A percentile compares a stretch with the other conserved stretches of the same genome.
These are phyloP conservation scores for Prinia subflava DNA, from an alignment of 2,113 vertebrate genomes.

Conservation along the genomic window DNA sequence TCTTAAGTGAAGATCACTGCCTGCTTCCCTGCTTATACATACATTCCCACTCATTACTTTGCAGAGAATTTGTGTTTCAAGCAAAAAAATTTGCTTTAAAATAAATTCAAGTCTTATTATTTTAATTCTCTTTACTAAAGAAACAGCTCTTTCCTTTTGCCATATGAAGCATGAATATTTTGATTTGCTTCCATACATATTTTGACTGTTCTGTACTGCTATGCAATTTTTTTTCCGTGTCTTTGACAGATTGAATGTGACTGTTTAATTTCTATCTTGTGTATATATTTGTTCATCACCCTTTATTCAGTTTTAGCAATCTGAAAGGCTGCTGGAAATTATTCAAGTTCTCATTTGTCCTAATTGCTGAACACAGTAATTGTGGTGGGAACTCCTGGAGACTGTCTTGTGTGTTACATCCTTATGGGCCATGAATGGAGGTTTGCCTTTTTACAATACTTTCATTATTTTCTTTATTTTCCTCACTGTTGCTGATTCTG, in stretches of 20 bases:
- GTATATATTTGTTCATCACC: neutral
- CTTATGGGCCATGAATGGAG: neutral
- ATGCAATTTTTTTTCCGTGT: neutral
- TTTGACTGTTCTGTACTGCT: neutral
- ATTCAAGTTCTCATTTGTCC: neutral
- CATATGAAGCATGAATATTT: neutral
- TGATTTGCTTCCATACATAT: neutral
- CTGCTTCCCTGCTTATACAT: neutral
- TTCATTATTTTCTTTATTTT: neutral
- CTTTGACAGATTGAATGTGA: neutral
- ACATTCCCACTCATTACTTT: neutral
- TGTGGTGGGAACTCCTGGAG: neutral
- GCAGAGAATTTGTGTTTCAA: neutral
- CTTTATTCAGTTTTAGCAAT: neutral
- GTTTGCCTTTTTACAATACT: neutral
- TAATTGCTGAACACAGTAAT: neutral
- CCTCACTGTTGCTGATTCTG: neutral
- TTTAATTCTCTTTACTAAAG: neutral
- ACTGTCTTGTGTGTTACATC: neutral
- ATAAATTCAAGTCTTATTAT: neutral
- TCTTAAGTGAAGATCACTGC: neutral
- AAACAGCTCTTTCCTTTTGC: neutral
- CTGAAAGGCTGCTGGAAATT: neutral
- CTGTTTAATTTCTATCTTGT: neutral
- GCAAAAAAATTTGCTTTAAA: neutral